Percentiles rank a stretch among this genome's conserved stretches.
Conservation (phyloP, 1,140 invertebrate genomes). For the Lordiphosa stackelbergi region DNA sequence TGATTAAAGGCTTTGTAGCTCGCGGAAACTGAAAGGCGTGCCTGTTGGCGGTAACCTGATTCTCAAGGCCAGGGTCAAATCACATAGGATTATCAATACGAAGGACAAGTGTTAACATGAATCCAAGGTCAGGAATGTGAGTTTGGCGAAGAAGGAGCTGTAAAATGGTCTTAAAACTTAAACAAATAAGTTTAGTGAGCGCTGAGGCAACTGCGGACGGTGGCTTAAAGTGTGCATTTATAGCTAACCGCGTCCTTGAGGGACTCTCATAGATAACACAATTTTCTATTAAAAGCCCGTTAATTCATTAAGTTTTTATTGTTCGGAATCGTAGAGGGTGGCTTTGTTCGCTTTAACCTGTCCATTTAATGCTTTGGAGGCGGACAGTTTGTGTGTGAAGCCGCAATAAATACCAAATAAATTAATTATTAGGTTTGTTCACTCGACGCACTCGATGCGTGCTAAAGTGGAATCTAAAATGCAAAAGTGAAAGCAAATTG, state of each 20-base stretch:
- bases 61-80: constrained; percentile 3
- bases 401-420: too few species aligned
- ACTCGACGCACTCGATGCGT: not conserved
- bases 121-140: constrained; percentile 13
- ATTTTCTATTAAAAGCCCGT: constrained; percentile 35
- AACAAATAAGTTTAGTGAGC: too few species aligned
- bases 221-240: too few species aligned
- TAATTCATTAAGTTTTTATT: constrained; percentile 32
- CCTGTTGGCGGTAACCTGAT: constrained; percentile 6
- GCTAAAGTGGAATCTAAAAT: constrained; percentile 8
- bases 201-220: too few species aligned
- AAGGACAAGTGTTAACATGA: constrained; percentile 17
- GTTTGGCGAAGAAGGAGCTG: not conserved
- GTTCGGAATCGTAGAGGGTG: constrained; percentile 19
- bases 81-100: constrained; percentile 29
- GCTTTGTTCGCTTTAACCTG: constrained; percentile 28
- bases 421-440: too few species aligned
- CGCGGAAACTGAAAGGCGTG: constrained; percentile 25
- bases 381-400: too few species aligned
- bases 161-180: too few species aligned
- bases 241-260: constrained; percentile 16
- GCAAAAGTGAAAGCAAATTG: too few species aligned
- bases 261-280: constrained; percentile 20
- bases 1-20: not conserved
- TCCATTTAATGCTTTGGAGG: constrained; percentile 43